Evolutionary conservation across 2,797 vertebrate species (phyloP).

Genomic region (Gobionotothen gibberifrons): DNA sequence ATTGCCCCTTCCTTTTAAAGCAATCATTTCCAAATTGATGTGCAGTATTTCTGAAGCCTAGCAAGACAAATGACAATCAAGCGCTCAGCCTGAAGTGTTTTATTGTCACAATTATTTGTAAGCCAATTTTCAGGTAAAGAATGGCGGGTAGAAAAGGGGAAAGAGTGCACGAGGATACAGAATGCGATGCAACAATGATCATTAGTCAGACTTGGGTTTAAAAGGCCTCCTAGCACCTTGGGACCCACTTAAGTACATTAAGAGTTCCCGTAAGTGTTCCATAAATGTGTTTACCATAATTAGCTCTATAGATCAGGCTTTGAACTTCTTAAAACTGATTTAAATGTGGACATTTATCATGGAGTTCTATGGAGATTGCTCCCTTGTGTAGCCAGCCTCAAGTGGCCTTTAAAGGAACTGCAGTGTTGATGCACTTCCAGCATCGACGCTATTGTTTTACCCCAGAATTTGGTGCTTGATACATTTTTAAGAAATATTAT

Average conservation of each 20-base stretch:
- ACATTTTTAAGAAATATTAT: too few relatives aligned
- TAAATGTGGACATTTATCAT: too few relatives aligned
- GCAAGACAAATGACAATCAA: conserved; percentile 33
- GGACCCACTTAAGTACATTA: conserved; percentile 43
- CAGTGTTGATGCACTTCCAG: too few relatives aligned
- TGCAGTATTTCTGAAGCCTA: conserved; percentile 9
- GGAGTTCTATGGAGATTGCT: too few relatives aligned
- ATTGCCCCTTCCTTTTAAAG: conserved; percentile 11
- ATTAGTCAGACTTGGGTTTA: conserved; percentile 42
- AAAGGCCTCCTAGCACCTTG: conserved; percentile 36
- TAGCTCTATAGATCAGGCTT: too few relatives aligned
- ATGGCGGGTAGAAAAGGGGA: background rate
- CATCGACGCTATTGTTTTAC: too few relatives aligned
- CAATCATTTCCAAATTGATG: conserved; percentile 33
- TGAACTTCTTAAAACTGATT: too few relatives aligned
- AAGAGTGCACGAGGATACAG: background rate
- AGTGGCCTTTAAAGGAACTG: too few relatives aligned
- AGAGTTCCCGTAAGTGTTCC: conserved; percentile 37
- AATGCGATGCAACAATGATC: conserved; percentile 3
- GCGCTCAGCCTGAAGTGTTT: conserved; percentile 24
- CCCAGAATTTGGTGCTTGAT: too few relatives aligned
- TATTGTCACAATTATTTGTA: conserved; percentile 40
- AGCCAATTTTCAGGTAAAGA: conserved; percentile 7
- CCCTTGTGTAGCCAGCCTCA: too few relatives aligned
- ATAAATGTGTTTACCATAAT: conserved; percentile 38